phyloP scores from a whole-genome alignment of 1,140 invertebrate genomes.

The Drosophila truncata region DNA sequence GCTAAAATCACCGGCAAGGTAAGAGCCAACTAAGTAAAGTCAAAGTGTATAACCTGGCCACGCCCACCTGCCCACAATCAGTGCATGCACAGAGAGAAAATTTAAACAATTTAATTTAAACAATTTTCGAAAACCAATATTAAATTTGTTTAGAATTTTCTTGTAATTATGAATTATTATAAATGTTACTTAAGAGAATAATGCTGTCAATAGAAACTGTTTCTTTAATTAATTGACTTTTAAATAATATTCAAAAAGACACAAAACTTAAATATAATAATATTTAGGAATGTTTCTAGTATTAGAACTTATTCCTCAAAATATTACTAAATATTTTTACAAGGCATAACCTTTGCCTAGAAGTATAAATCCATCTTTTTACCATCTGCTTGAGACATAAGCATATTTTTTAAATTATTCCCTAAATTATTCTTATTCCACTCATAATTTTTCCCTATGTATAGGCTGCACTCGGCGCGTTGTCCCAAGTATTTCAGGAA shows the following conservation, averaged over 20 bases:
- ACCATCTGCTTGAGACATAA: neutral
- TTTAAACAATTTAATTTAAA: no score
- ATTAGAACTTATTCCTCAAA: no score
- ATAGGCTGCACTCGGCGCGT: conserved; percentile 76
- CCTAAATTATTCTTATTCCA: neutral
- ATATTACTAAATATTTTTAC: neutral
- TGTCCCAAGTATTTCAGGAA: conserved; percentile 78
- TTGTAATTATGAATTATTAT: no score
- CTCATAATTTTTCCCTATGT: neutral
- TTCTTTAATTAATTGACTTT: neutral
- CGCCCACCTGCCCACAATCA: conserved; percentile 41
- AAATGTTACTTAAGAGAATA: no score
- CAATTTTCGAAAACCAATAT: no score
- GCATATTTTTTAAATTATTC: neutral
- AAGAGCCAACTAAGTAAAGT: conserved; percentile 79
- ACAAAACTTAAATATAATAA: neutral
- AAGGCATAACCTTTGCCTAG: neutral
- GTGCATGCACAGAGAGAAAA: conserved; percentile 5
- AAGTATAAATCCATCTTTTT: neutral
- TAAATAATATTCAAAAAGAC: neutral
- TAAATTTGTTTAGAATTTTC: neutral
- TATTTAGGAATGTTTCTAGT: no score
- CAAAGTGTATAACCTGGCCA: conserved; percentile 58
- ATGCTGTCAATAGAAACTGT: neutral
- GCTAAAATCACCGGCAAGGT: conserved; percentile 69